Base-by-base conservation (phyloP, 2,797 vertebrate species). In the Galagoides demidoff region DNA sequence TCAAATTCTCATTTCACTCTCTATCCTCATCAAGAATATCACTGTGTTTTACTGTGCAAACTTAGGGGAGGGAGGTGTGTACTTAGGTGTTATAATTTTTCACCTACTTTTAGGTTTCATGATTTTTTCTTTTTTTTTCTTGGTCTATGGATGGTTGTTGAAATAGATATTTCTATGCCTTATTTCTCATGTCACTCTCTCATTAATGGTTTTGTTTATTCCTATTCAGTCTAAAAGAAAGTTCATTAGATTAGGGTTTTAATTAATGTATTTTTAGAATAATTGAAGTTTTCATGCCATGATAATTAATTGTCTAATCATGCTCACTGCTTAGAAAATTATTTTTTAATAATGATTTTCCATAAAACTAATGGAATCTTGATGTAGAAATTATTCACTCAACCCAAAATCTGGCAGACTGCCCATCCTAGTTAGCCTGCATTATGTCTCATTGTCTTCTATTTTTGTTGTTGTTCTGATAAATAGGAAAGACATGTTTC, bases 321-420 rank as follows among this genome's bases (percentile, higher is more conserved):
- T 71, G 23, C 7, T 88, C 9, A 73, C 61, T 63, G 31, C 61
- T 83, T 82, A n/a, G 34, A 68, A 81, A 94, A 92, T 57, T n/a
- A 78, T 88, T 83, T 82, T 71, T 7, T 90, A 90, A 78, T 73
- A 77, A 77, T 14, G 64, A 39, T 63, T 93, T 92, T 95, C 63
- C 16, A 84, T 71, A 70, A 74, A 93, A 74, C 2, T 70, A 81
- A 85, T 39, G 57, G 29, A 92, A 89, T 11, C 8, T 84, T 95
- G 20, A 71, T 83, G 29, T 31, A 71, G 64, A 89, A 83, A 82
- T 84, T 25, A 81, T 34, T 49, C 12, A 73, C 0, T 55, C 3
- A 39, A 61, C 2, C 25, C 22, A 81, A 91, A 79, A 19, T 31
- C 6, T 90, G 84, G 23, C 66, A 79, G 52, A 37, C 1, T 20